Percentiles rank a stretch among this genome's conserved stretches.
phyloP scores from a whole-genome alignment of 2,888 invertebrate genomes.

The Taphrorychus bicolor region DNA sequence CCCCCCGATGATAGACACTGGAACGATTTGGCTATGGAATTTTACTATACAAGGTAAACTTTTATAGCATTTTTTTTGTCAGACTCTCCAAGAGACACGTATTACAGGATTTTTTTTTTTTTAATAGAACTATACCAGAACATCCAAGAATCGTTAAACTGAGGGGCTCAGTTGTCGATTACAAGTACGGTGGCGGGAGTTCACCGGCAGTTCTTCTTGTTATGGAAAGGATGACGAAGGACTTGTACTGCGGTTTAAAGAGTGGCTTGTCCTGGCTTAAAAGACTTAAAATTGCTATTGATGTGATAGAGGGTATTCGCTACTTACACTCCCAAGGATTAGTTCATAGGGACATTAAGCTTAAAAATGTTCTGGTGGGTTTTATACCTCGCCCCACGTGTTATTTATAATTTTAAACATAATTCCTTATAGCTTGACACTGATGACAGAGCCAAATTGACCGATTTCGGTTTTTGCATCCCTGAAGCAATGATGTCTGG shows the following conservation, averaged over 20 bases:
- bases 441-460: constrained; percentile 77
- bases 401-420: background rate
- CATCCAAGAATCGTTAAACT: constrained; percentile 81
- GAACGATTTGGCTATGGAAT: constrained; percentile 90
- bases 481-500: constrained; percentile 91
- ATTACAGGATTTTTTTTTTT: background rate
- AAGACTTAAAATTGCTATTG: constrained; percentile 76
- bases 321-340: constrained; percentile 89
- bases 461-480: constrained; percentile 90
- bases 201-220: constrained; percentile 81
- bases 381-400: too few relatives aligned
- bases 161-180: constrained; percentile 82
- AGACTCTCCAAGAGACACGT: background rate
- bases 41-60: constrained; percentile 81
- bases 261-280: constrained; percentile 70
- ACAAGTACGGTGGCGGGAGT: constrained; percentile 72
- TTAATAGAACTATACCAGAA: constrained; percentile 78
- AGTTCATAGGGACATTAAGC: constrained; percentile 87
- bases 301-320: constrained; percentile 86
- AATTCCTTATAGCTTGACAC: constrained; percentile 66
- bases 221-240: constrained; percentile 75
- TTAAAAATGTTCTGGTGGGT: constrained; percentile 84
- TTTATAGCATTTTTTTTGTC: too few relatives aligned
- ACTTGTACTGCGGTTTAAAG: constrained; percentile 79
- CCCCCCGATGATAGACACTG: constrained; percentile 90